Conservation (phyloP, 2,888 invertebrate genomes). For the Lasioglossum calceatum region DNA sequence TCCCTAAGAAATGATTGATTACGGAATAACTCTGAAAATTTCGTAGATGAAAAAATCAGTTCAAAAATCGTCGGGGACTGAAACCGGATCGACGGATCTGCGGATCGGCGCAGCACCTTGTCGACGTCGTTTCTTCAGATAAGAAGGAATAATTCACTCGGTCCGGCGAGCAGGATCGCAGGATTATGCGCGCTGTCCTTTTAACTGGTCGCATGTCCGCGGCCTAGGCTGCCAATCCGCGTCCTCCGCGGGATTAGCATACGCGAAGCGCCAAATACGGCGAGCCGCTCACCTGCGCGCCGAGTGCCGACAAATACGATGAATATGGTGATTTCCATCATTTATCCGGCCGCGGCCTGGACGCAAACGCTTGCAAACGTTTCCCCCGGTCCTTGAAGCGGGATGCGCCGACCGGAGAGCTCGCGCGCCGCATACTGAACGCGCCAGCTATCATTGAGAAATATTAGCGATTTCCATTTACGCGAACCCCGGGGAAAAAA, state of each 20-base stretch:
- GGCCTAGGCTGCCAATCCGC: conserved; percentile 61
- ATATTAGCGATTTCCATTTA: conserved; percentile 54
- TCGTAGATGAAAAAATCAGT: neutral
- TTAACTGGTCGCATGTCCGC: conserved; percentile 31
- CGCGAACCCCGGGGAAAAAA: neutral
- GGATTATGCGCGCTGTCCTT: conserved; percentile 60
- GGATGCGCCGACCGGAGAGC: conserved; percentile 62
- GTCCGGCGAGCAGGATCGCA: conserved; percentile 33
- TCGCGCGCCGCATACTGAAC: conserved; percentile 46
- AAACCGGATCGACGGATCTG: neutral
- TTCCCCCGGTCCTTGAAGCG: conserved; percentile 74
- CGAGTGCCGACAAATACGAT: conserved; percentile 76
- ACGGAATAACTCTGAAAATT: neutral
- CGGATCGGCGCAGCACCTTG: conserved; percentile 20
- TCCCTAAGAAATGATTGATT: too few relatives aligned
- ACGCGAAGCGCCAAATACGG: conserved; percentile 79
- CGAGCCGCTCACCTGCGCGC: conserved; percentile 68
- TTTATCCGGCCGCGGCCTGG: conserved; percentile 75
- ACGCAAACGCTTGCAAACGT: conserved; percentile 57
- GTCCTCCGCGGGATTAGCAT: conserved; percentile 69
- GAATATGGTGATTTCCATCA: conserved; percentile 82
- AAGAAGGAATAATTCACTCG: conserved; percentile 64
- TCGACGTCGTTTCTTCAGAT: conserved; percentile 46
- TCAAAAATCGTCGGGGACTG: neutral
- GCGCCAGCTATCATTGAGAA: conserved; percentile 43